Conservation (phyloP, 2,113 vertebrate species). For the Leiothrix lutea region DNA sequence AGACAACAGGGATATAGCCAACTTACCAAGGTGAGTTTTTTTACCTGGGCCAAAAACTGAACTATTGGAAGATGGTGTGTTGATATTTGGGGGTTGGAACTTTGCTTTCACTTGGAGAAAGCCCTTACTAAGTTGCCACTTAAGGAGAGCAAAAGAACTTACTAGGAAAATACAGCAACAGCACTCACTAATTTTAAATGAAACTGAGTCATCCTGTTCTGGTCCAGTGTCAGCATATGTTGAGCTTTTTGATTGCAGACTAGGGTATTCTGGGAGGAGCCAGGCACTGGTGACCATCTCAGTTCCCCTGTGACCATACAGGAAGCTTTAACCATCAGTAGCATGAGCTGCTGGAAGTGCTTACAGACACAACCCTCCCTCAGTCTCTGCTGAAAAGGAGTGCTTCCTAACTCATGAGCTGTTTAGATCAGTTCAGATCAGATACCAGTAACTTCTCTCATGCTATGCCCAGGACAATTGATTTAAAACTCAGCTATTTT, state of each 20-base stretch:
- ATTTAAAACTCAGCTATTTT: background rate
- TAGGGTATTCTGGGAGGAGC: background rate
- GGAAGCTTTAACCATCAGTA: background rate
- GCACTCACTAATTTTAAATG: background rate
- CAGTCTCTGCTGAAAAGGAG: background rate
- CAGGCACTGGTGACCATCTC: background rate
- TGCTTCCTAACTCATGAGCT: background rate
- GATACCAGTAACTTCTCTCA: background rate
- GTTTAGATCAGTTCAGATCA: background rate
- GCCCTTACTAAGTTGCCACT: background rate
- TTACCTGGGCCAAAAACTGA: background rate
- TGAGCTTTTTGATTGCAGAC: background rate
- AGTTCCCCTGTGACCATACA: background rate
- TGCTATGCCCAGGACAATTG: background rate
- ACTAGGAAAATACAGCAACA: background rate
- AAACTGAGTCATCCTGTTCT: background rate
- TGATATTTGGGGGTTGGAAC: background rate
- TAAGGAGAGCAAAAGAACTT: background rate
- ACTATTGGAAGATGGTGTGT: background rate
- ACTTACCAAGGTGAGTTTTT: slow-evolving; percentile 79
- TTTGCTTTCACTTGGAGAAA: background rate
- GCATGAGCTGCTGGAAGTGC: background rate
- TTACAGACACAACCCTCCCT: background rate
- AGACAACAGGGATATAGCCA: slow-evolving; percentile 86
- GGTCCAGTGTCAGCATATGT: background rate